Percentiles rank a stretch among this genome's conserved stretches.
Evolutionary conservation across 2,113 vertebrate genomes (phyloP).

Genomic region (Vombatus ursinus): DNA sequence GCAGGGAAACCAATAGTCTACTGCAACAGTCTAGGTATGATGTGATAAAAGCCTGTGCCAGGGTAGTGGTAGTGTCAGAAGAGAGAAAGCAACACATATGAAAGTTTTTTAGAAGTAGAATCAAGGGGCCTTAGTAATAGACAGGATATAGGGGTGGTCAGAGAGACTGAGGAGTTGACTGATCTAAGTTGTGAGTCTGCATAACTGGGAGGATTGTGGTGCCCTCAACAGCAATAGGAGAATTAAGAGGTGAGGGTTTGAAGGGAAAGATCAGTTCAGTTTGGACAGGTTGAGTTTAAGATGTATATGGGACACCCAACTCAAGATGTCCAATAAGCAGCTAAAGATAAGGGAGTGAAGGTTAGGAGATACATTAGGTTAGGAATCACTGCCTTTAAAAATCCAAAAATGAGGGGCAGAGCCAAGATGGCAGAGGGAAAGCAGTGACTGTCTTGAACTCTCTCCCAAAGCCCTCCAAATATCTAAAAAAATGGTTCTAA

Average conservation of each 20-base stretch:
- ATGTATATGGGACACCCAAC: neutral
- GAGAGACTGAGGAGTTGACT: neutral
- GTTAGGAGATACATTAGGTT: neutral
- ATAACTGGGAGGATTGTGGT: neutral
- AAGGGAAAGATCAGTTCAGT: neutral
- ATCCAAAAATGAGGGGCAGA: too few species aligned
- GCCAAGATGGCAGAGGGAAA: too few species aligned
- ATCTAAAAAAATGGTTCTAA: too few species aligned
- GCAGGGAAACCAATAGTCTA: too few species aligned
- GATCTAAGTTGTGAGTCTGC: neutral
- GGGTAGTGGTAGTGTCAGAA: neutral
- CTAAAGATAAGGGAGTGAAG: neutral
- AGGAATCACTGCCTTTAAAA: neutral
- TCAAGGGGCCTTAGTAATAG: neutral
- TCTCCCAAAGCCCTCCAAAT: too few species aligned
- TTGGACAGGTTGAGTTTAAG: neutral
- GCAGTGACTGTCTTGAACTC: too few species aligned
- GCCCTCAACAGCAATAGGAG: neutral
- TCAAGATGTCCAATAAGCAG: neutral
- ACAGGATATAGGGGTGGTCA: neutral
- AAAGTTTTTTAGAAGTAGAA: neutral
- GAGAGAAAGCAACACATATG: too few species aligned
- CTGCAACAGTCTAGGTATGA: neutral
- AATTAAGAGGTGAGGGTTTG: neutral
- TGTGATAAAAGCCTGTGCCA: neutral